Percentiles rank a stretch among this genome's conserved stretches.
Evolutionary conservation across 2,888 invertebrate species (phyloP).

Genomic region (Abscondita cerata): DNA sequence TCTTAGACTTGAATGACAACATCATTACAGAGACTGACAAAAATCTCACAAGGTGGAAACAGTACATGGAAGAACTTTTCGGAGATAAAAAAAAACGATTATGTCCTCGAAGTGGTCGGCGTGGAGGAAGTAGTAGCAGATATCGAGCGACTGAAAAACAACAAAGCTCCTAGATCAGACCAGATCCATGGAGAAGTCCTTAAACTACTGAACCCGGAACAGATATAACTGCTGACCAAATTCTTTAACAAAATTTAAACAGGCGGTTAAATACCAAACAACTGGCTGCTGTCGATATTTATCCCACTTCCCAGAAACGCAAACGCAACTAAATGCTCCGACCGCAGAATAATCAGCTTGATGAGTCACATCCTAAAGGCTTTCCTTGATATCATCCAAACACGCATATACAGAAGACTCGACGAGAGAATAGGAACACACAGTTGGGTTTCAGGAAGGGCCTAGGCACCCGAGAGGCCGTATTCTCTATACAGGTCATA

Average conservation of each 20-base stretch:
- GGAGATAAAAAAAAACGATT: background rate
- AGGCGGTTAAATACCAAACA: constrained; percentile 12
- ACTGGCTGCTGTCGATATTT: constrained; percentile 16
- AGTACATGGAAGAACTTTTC: constrained; percentile 5
- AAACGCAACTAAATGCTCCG: constrained; percentile 10
- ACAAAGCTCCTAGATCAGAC: constrained; percentile 27
- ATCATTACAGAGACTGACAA: constrained; percentile 6
- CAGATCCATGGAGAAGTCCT: constrained; percentile 16
- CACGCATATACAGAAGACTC: background rate
- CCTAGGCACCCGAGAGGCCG: too few species aligned
- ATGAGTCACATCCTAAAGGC: constrained; percentile 4
- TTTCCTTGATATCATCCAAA: background rate
- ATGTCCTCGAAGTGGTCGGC: constrained; percentile 1
- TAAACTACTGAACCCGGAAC: constrained; percentile 18
- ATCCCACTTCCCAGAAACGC: constrained; percentile 12
- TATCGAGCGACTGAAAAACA: constrained; percentile 16
- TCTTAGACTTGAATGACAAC: constrained; percentile 5
- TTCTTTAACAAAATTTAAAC: constrained; percentile 29
- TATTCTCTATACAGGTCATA: too few species aligned
- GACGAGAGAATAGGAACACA: too few species aligned
- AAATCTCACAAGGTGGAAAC: constrained; percentile 5
- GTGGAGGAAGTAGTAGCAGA: constrained; percentile 9
- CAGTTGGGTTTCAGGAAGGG: too few species aligned
- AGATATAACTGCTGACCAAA: constrained; percentile 1
- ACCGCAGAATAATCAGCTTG: background rate